These are phyloP conservation scores for Xiphorhynchus elegans DNA, from an alignment of 2,113 vertebrate species.

Conservation along the genomic window DNA sequence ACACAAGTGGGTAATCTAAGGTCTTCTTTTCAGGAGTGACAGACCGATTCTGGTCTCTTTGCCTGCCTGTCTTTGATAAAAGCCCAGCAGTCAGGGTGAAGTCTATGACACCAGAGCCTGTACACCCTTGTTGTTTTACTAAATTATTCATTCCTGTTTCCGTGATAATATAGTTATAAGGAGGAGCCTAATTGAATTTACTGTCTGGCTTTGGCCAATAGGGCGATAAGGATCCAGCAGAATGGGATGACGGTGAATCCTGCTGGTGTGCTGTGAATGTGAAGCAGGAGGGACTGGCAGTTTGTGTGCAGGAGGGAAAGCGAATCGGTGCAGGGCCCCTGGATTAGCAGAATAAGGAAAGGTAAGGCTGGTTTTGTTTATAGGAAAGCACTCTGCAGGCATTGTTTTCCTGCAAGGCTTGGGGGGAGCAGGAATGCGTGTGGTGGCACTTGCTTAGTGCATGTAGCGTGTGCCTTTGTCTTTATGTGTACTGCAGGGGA, in stretches of 20 bases:
- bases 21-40: not conserved
- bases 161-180: slow-evolving; percentile 68
- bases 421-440: not conserved
- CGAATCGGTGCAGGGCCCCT: not conserved
- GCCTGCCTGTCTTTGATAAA: not conserved
- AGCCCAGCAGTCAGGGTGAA: not conserved
- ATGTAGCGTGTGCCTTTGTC: slow-evolving; percentile 51
- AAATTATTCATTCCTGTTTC: slow-evolving; percentile 71
- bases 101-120: slow-evolving; percentile 50
- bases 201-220: slow-evolving; percentile 67
- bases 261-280: slow-evolving; percentile 66
- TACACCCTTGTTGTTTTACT: slow-evolving; percentile 48
- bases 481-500: not conserved
- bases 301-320: slow-evolving; percentile 47
- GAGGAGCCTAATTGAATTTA: slow-evolving; percentile 72
- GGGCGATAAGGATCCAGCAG: slow-evolving; percentile 35
- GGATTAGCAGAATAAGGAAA: slow-evolving; percentile 25
- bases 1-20: not conserved
- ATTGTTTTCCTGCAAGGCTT: not conserved
- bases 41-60: not conserved
- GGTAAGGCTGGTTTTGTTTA: slow-evolving; percentile 39
- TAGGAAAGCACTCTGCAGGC: not conserved
- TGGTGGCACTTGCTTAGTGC: slow-evolving; percentile 9
- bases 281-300: slow-evolving; percentile 60
- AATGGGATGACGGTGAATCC: slow-evolving; percentile 63